Evolutionary conservation across 2,113 vertebrate genomes (phyloP), one percentile per base, ranked within the genome.

Genomic region (Pygoscelis adeliae): DNA sequence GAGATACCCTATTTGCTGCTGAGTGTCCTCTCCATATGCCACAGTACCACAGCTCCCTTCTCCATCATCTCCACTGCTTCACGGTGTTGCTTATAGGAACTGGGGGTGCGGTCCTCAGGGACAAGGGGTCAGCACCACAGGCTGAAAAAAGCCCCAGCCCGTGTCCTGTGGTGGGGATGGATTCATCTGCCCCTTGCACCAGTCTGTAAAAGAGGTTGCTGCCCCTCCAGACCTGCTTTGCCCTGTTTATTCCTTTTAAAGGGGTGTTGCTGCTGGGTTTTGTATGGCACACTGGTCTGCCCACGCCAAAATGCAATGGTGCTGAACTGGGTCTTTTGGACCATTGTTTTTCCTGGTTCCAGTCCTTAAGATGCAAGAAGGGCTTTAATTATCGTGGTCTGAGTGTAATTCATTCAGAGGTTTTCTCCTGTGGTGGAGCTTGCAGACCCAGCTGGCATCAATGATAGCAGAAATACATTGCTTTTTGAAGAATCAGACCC

Each of bases 61-160:
- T 81, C 25, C 63, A 34, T 47, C 53, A 25, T 4, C 72, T 77
- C 55, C 36, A 11, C 23, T 17, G 8, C 32, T 66, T 74, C 32
- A 5, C 2, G 34, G 34, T 0, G 2, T 3, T 55, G 11, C n/a
- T 44, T 26, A 3, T 26, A 13, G 32, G 58, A 63, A 30, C 13
- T 7, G 26, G 76, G 15, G 6, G 2, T 26, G 19, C 0, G 0
- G 6, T 83, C 34, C 55, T 58, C 70, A 36, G 15, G 32, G 38
- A 67, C 6, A n/a, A 36, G 29, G 30, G 22, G 6, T 30, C 0
- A 0, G n/a, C 30, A 46, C 15, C 47, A n/a, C 19, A 25, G 42
- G 16, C 13, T 92, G 44, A 63, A 79, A 25, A 76, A 86, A 80
- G 32, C 13, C 26, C 20, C 56, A 76, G 12, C 6, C 62, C 3